Percentiles rank a stretch among this genome's conserved stretches.
These are phyloP conservation scores for Ginglymostoma cirratum DNA, from an alignment of 2,113 vertebrate genomes.

Conservation along the genomic window DNA sequence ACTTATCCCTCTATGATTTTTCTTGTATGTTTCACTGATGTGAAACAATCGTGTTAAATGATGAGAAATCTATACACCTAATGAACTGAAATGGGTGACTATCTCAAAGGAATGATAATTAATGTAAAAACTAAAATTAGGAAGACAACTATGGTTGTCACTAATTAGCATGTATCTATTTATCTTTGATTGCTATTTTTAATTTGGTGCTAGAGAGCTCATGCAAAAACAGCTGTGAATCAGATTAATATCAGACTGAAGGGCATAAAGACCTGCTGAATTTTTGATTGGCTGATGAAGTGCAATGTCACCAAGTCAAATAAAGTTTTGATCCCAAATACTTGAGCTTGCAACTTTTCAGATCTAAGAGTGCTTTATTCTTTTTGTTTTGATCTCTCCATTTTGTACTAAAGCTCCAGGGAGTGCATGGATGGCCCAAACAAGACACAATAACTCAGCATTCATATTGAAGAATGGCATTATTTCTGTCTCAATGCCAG, in stretches of 20 bases:
- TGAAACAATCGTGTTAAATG: conserved; percentile 35
- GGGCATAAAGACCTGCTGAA: background rate
- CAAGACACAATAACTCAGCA: background rate
- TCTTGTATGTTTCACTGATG: conserved; percentile 32
- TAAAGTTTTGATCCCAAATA: background rate
- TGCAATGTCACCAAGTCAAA: background rate
- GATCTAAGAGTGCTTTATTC: no score
- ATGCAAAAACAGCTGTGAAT: background rate
- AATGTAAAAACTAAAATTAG: conserved; percentile 34
- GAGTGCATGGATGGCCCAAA: background rate
- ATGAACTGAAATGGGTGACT: conserved; percentile 36
- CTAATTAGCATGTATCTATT: conserved; percentile 31
- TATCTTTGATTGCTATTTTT: conserved; percentile 32
- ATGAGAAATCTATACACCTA: conserved; percentile 30
- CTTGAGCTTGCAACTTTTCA: background rate
- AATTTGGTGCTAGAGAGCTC: background rate
- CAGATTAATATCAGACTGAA: conserved; percentile 7
- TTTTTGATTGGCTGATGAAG: background rate
- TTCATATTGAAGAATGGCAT: background rate
- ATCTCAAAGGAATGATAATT: conserved; percentile 36
- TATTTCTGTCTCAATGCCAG: background rate
- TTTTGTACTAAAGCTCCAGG: background rate
- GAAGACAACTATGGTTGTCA: conserved; percentile 25
- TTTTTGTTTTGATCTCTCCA: background rate
- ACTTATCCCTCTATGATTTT: conserved; percentile 30